Evolutionary conservation across 1,140 invertebrate genomes (phyloP).

Genomic region (Drosophila bipectinata): DNA sequence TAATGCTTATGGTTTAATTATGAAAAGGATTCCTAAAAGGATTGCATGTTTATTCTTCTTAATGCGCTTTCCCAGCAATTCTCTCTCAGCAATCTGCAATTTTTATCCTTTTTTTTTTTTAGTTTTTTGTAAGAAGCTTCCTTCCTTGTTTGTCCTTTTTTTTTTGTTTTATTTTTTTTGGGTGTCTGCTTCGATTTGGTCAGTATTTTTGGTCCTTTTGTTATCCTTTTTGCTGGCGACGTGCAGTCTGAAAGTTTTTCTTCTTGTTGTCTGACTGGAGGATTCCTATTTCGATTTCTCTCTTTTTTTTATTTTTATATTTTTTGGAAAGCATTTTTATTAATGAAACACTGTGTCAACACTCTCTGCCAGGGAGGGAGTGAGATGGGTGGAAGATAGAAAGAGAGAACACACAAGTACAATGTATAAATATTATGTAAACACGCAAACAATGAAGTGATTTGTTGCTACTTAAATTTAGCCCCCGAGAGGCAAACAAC

Average conservation of each 20-base stretch:
- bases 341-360: constrained; percentile 68
- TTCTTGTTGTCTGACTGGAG: constrained; percentile 46
- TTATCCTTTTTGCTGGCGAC: constrained; percentile 43
- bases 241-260: constrained; percentile 74
- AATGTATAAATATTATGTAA: constrained; percentile 81
- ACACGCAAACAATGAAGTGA: constrained; percentile 82
- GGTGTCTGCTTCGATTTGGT: constrained; percentile 22
- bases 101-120: constrained; percentile 4
- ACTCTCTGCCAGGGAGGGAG: not conserved
- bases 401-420: constrained; percentile 39
- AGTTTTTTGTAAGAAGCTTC: not conserved
- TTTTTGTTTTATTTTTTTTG: constrained; percentile 5
- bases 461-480: constrained; percentile 82
- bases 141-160: not conserved
- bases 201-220: constrained; percentile 2
- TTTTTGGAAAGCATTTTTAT: constrained; percentile 60
- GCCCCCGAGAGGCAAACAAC: constrained; percentile 57
- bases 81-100: not conserved
- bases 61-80: no score
- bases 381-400: not conserved
- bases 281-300: constrained; percentile 37
- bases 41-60: not conserved
- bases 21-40: not conserved
- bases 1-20: not conserved
- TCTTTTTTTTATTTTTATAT: constrained; percentile 23